Evolutionary conservation across 2,888 invertebrate genomes (phyloP).

Genomic region (Hyposoter dolosus): DNA sequence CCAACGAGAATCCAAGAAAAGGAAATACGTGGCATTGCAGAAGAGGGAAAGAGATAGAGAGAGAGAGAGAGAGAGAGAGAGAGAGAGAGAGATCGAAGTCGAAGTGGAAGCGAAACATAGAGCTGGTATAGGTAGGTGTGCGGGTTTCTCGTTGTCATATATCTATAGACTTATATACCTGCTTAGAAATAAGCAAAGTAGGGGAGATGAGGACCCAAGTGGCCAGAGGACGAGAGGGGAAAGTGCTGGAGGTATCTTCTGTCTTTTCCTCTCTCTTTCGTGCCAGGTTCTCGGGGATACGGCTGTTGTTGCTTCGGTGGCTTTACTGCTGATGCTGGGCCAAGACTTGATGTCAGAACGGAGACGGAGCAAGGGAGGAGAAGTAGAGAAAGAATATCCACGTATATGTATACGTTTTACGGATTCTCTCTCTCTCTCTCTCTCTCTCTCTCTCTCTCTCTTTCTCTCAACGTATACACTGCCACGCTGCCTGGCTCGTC

Average conservation of each 20-base stretch:
- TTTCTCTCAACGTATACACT: slow-evolving; percentile 6
- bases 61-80: slow-evolving; percentile 14
- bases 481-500: slow-evolving; percentile 58
- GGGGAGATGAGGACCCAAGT: slow-evolving; percentile 48
- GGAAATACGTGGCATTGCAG: neutral
- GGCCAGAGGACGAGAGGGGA: slow-evolving; percentile 53
- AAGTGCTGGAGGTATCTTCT: slow-evolving; percentile 62
- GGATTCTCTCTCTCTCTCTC: slow-evolving; percentile 14
- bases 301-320: slow-evolving; percentile 47
- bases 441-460: neutral
- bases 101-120: slow-evolving; percentile 44
- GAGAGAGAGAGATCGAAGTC: slow-evolving; percentile 24
- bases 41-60: slow-evolving; percentile 23
- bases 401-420: neutral
- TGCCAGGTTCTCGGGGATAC: neutral
- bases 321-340: slow-evolving; percentile 38
- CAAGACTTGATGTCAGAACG: slow-evolving; percentile 37
- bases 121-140: slow-evolving; percentile 50
- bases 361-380: slow-evolving; percentile 41
- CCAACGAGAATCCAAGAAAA: slow-evolving; percentile 52
- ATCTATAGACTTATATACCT: slow-evolving; percentile 55
- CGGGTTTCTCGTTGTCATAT: slow-evolving; percentile 32
- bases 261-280: slow-evolving; percentile 43
- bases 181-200: slow-evolving; percentile 60
- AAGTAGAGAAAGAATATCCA: slow-evolving; percentile 39